These are phyloP conservation scores for Hemichromis elongatus DNA, from an alignment of 2,113 vertebrate species.

Conservation along the genomic window DNA sequence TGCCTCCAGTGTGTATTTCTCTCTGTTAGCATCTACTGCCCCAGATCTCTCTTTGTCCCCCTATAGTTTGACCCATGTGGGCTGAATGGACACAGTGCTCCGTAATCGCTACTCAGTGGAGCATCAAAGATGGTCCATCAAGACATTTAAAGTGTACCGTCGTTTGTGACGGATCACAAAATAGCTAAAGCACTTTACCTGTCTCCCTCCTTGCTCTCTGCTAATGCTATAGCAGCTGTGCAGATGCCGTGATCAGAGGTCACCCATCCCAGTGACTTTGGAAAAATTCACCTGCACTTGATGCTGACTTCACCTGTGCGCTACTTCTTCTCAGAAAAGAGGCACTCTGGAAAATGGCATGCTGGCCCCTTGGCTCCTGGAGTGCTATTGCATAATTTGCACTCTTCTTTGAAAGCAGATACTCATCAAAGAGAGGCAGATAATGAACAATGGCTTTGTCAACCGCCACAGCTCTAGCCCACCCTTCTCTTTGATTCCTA, in stretches of 20 bases:
- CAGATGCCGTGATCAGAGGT: slow-evolving; percentile 5
- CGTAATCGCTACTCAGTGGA: slow-evolving; percentile 7
- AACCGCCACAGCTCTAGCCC: neutral
- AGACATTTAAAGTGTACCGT: neutral
- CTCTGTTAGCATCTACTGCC: neutral
- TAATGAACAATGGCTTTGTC: slow-evolving; percentile 36
- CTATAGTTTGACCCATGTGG: slow-evolving; percentile 23
- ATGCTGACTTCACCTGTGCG: neutral
- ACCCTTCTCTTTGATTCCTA: neutral
- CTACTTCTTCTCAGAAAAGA: neutral
- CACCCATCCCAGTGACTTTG: neutral
- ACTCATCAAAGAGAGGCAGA: slow-evolving; percentile 19
- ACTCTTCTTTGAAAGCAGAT: slow-evolving; percentile 30
- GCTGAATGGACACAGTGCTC: neutral
- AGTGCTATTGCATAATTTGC: slow-evolving; percentile 15
- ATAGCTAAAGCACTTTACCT: neutral
- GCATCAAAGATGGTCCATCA: slow-evolving; percentile 33
- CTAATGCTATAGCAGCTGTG: neutral
- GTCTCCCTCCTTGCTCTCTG: neutral
- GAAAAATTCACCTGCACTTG: neutral
- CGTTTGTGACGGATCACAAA: slow-evolving; percentile 18
- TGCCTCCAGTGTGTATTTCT: slow-evolving; percentile 21
- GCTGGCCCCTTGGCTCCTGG: neutral
- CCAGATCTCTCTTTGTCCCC: neutral
- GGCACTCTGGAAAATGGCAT: neutral